These are phyloP conservation scores for Ischnura elegans DNA, from an alignment of 2,888 invertebrate species.

Conservation along the genomic window DNA sequence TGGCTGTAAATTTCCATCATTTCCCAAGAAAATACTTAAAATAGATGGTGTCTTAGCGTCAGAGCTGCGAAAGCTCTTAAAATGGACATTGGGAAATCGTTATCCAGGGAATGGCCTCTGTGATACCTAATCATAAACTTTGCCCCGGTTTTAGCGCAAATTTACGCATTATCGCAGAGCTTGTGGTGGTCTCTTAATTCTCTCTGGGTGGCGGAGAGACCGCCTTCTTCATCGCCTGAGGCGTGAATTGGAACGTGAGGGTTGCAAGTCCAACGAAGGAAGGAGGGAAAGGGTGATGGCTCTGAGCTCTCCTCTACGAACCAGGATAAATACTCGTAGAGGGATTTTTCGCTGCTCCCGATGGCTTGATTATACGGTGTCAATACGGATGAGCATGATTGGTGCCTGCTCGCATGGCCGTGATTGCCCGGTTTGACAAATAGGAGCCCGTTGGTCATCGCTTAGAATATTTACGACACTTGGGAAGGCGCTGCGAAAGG, in stretches of 20 bases:
- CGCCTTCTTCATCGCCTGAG: background rate
- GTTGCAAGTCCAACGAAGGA: background rate
- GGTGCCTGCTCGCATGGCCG: background rate
- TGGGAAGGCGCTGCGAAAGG: background rate
- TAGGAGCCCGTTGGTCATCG: background rate
- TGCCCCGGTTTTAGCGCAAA: too few species aligned
- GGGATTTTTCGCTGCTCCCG: slow-evolving; percentile 35
- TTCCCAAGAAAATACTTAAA: too few species aligned
- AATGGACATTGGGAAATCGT: too few species aligned
- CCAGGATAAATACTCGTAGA: background rate
- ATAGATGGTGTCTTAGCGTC: too few species aligned
- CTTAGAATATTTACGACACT: background rate
- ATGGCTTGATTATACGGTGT: slow-evolving; percentile 35
- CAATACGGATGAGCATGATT: slow-evolving; percentile 16
- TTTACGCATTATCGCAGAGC: too few species aligned
- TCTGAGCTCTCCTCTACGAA: background rate
- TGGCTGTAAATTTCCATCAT: too few species aligned
- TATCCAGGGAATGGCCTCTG: too few species aligned
- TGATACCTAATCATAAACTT: too few species aligned
- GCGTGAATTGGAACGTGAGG: background rate
- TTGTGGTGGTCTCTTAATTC: too few species aligned
- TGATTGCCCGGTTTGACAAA: slow-evolving; percentile 21
- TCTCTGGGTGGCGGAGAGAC: background rate
- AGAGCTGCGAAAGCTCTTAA: too few species aligned
- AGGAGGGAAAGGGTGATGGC: background rate